Conservation (phyloP, 2,888 invertebrate species). For the Rhorus exstirpatorius region DNA sequence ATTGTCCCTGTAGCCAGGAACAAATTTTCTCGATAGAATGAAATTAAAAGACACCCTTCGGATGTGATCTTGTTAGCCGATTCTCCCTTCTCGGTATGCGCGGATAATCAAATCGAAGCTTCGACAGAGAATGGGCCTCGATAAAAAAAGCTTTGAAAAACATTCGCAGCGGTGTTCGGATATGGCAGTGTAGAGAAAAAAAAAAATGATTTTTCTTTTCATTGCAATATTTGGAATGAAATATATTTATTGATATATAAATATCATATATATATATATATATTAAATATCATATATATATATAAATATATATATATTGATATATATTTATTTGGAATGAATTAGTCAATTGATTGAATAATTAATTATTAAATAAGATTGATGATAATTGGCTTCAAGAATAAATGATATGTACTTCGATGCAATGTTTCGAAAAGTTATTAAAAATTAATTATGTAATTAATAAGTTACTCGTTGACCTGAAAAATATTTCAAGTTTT, state of each 20-base stretch:
- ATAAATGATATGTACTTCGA: no score
- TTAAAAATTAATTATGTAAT: no score
- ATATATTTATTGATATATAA: no score
- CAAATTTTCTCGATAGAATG: conserved; percentile 6
- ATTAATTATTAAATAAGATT: neutral
- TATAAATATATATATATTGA: no score
- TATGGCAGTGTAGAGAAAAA: neutral
- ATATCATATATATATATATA: no score
- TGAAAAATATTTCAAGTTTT: no score
- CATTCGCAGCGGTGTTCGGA: neutral
- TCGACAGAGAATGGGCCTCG: neutral
- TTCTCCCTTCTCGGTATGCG: neutral
- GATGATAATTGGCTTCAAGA: no score
- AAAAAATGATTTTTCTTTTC: neutral
- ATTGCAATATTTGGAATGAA: no score
- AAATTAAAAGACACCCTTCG: conserved; percentile 35
- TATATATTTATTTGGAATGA: neutral
- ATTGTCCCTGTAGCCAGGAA: neutral
- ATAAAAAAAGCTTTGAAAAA: conserved; percentile 1
- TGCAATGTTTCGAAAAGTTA: no score
- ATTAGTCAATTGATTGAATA: neutral
- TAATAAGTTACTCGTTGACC: no score
- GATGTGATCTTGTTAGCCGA: neutral
- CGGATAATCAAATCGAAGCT: conserved; percentile 17
- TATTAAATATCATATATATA: no score